phyloP scores from a whole-genome alignment of 2,797 vertebrate genomes.

The Loris lydekkerianus region DNA sequence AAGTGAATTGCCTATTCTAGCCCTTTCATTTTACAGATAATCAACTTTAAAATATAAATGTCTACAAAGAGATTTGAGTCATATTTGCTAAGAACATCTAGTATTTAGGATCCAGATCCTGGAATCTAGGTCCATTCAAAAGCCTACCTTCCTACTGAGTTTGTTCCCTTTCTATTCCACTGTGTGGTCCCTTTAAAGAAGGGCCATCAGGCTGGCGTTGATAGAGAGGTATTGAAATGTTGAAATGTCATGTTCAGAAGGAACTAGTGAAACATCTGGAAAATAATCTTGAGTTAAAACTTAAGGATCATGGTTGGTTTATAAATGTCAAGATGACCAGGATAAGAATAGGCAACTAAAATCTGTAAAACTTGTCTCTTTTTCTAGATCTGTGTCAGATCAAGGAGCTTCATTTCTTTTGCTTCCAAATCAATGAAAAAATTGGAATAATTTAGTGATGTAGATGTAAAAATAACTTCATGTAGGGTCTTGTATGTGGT shows the following conservation, averaged over 20 bases:
- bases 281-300: constrained; percentile 15
- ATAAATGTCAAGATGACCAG: not conserved
- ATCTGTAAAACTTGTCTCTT: not conserved
- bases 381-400: not conserved
- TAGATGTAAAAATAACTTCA: constrained; percentile 47
- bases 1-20: not conserved
- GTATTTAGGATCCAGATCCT: not conserved
- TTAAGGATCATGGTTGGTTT: not conserved
- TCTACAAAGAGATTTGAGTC: not conserved
- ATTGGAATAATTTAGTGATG: not conserved
- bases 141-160: not conserved
- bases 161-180: not conserved
- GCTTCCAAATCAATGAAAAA: not conserved
- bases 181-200: not conserved
- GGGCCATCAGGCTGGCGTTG: not conserved
- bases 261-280: not conserved
- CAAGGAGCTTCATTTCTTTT: not conserved
- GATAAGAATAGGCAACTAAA: not conserved
- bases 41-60: constrained; percentile 43
- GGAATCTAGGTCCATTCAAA: not conserved
- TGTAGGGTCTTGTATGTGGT: not conserved
- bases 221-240: not conserved
- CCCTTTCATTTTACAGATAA: constrained; percentile 5
- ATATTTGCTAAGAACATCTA: not conserved
- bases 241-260: not conserved